A percentile compares a stretch with the other conserved stretches of the same genome.
Conservation (phyloP, 2,113 vertebrate genomes). For the Nycticryphes semicollaris region DNA sequence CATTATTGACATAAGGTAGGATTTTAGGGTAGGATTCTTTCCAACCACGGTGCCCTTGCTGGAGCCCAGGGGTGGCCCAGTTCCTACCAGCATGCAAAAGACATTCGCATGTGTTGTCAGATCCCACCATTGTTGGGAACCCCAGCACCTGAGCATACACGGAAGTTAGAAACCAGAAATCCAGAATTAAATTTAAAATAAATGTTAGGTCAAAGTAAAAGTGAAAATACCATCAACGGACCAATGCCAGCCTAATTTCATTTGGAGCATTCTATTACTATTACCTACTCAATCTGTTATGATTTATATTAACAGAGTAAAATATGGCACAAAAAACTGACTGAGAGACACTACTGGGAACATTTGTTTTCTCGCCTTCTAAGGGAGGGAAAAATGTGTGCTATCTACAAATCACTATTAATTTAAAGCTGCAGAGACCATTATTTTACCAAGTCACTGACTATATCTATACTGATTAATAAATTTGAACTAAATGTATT, state of each 20-base stretch:
- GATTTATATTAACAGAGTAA: background rate
- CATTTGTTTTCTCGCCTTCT: background rate
- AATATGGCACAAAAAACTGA: background rate
- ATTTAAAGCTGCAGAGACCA: background rate
- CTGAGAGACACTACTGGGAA: background rate
- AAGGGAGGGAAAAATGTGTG: background rate
- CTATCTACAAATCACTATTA: background rate
- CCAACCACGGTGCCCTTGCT: accelerated
- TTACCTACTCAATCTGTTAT: background rate
- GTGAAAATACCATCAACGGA: background rate
- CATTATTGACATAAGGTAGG: accelerated
- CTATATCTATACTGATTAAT: background rate
- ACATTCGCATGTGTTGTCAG: background rate
- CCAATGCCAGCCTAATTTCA: background rate
- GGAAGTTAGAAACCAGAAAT: background rate
- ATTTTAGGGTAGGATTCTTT: background rate
- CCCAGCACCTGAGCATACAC: background rate
- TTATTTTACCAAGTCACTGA: background rate
- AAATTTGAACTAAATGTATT: background rate
- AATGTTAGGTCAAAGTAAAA: background rate
- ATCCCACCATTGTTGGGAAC: background rate
- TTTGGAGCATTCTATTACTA: background rate
- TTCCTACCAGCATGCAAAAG: background rate
- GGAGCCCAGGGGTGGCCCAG: accelerated
- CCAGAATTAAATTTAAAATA: background rate